Conservation (phyloP, 2,797 vertebrate species). For the Macrochelys suwanniensis region DNA sequence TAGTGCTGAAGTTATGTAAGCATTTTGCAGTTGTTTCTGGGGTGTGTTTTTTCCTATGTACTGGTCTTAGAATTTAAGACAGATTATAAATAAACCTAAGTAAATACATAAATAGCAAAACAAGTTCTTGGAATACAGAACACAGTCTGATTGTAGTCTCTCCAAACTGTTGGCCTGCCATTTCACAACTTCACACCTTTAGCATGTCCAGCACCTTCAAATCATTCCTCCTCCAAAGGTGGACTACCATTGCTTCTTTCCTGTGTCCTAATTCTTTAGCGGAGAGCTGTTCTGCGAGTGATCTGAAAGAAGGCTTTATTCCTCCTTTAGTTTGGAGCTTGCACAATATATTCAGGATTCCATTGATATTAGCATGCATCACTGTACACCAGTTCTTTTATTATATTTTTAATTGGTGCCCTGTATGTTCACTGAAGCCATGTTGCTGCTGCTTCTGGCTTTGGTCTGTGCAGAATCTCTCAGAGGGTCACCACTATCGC, state of each 20-base stretch:
- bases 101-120: constrained; percentile 32
- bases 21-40: constrained; percentile 28
- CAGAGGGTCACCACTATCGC: neutral
- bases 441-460: neutral
- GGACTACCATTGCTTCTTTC: neutral
- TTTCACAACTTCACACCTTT: constrained; percentile 4
- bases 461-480: neutral
- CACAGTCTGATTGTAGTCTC: constrained; percentile 23
- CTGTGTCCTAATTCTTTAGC: neutral
- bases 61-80: neutral
- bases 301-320: neutral
- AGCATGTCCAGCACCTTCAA: constrained; percentile 14
- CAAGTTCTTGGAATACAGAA: neutral
- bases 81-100: neutral
- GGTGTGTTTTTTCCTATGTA: neutral
- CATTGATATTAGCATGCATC: neutral
- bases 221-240: constrained; percentile 27
- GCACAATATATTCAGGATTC: neutral
- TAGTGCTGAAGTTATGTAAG: constrained; percentile 21
- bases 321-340: neutral
- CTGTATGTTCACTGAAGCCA: neutral
- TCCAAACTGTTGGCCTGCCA: constrained; percentile 24
- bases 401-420: neutral
- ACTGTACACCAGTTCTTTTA: neutral
- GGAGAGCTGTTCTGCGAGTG: neutral